These are phyloP conservation scores for Aurelia sp. DNA, from an alignment of 30 jellyfish, hydroid and myxozoan species.

Conservation along the genomic window DNA sequence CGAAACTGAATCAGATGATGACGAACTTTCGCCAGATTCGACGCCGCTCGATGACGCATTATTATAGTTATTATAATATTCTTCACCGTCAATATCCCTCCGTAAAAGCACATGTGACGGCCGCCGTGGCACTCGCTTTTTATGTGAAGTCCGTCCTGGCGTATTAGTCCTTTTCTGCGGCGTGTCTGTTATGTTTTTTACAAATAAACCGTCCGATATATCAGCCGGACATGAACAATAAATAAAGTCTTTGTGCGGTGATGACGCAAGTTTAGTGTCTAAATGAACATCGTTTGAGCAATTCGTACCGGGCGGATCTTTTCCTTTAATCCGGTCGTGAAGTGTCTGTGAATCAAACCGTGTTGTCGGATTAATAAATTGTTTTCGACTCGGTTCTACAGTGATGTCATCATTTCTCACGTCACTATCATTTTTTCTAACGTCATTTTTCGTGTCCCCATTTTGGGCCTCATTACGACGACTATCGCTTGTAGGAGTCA, in stretches of 20 bases:
- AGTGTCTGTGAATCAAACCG: constrained; percentile 32
- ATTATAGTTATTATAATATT: constrained; percentile 34
- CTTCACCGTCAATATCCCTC: constrained; percentile 41
- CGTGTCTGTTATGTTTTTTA: constrained; percentile 38
- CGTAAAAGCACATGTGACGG: constrained; percentile 65
- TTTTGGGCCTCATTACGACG: neutral
- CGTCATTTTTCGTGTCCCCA: constrained; percentile 1
- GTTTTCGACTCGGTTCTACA: constrained; percentile 16
- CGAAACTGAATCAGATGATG: constrained; percentile 83
- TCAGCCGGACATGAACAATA: constrained; percentile 79
- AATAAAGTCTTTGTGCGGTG: constrained; percentile 66
- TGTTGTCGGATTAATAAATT: constrained; percentile 6
- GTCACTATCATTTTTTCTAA: neutral
- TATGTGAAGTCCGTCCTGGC: constrained; percentile 48
- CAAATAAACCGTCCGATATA: constrained; percentile 49
- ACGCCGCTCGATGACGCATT: constrained; percentile 91
- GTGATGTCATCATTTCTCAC: constrained; percentile 10
- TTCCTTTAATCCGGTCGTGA: constrained; percentile 29
- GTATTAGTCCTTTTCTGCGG: constrained; percentile 58
- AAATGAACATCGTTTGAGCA: constrained; percentile 2
- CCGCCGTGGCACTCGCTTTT: constrained; percentile 65
- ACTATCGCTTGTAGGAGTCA: neutral
- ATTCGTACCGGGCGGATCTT: constrained; percentile 3
- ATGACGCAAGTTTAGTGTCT: constrained; percentile 6
- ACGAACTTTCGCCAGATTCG: constrained; percentile 90